phyloP scores from a whole-genome alignment of 1,140 invertebrate genomes.

The Venturia canescens region DNA sequence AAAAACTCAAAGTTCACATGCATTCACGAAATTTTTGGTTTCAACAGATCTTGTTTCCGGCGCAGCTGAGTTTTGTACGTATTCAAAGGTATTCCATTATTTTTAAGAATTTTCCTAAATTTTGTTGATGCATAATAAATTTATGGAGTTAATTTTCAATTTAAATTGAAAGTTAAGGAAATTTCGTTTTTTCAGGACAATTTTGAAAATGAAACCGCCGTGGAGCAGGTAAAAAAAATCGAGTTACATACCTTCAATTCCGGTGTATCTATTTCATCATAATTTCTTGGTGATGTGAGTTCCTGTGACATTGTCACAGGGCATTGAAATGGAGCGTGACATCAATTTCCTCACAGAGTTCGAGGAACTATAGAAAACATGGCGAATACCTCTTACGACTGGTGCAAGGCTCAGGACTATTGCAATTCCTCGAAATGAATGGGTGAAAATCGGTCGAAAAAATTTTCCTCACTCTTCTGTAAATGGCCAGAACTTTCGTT shows the following conservation, averaged over 20 bases:
- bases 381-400: not conserved
- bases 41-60: too few relatives aligned
- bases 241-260: slow-evolving; percentile 68
- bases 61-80: too few relatives aligned
- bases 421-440: not conserved
- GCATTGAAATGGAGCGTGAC: slow-evolving; percentile 22
- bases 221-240: not conserved
- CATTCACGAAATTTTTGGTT: too few relatives aligned
- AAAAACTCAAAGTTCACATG: too few relatives aligned
- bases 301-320: slow-evolving; percentile 33
- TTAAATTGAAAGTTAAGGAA: too few relatives aligned
- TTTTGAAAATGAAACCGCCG: too few relatives aligned
- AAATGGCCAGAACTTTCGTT: not conserved
- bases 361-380: not conserved
- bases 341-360: slow-evolving; percentile 6
- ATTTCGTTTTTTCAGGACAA: too few relatives aligned
- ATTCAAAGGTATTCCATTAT: too few relatives aligned
- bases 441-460: not conserved
- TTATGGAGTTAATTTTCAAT: too few relatives aligned
- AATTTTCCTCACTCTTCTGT: not conserved
- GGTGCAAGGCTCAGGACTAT: not conserved
- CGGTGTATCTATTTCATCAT: slow-evolving; percentile 70
- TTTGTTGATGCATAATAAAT: too few relatives aligned
- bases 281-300: slow-evolving; percentile 70
- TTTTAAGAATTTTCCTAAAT: too few relatives aligned